Percentiles rank a stretch among this genome's conserved stretches.
Conservation (phyloP, 2,888 invertebrate species). For the Linnaemya vulpina region DNA sequence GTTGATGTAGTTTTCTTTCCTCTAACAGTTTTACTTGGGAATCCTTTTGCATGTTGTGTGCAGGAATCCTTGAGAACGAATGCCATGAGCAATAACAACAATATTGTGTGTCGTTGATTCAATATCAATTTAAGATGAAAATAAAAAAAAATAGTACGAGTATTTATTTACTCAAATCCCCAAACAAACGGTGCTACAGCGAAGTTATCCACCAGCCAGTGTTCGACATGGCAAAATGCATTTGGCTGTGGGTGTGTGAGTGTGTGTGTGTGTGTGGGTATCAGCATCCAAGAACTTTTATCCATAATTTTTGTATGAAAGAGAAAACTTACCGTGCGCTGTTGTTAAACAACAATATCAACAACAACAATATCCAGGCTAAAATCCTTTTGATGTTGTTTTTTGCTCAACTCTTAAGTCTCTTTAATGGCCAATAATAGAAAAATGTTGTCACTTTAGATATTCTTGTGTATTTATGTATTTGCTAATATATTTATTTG, state of each 20-base stretch:
- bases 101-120: conserved; percentile 45
- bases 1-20: conserved; percentile 45
- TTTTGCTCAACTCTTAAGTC: conserved; percentile 78
- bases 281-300: conserved; percentile 6
- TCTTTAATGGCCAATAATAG: conserved; percentile 83
- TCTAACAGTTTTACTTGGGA: conserved; percentile 11
- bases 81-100: conserved; percentile 33
- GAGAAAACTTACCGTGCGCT: conserved; percentile 44
- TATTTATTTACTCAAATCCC: conserved; percentile 69
- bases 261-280: neutral
- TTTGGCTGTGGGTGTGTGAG: conserved; percentile 11
- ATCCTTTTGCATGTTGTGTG: conserved; percentile 27
- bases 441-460: conserved; percentile 82
- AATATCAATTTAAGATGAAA: conserved; percentile 58
- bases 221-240: conserved; percentile 40
- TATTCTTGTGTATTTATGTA: conserved; percentile 71
- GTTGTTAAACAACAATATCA: conserved; percentile 21
- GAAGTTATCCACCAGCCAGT: conserved; percentile 14
- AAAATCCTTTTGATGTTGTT: conserved; percentile 65
- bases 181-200: conserved; percentile 57
- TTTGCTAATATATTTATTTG: conserved; percentile 42
- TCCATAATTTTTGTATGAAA: conserved; percentile 53
- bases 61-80: conserved; percentile 45
- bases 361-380: conserved; percentile 66
- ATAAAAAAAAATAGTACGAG: conserved; percentile 36